These are phyloP conservation scores for Diadophis punctatus DNA, from an alignment of 2,113 vertebrate genomes.

Conservation along the genomic window DNA sequence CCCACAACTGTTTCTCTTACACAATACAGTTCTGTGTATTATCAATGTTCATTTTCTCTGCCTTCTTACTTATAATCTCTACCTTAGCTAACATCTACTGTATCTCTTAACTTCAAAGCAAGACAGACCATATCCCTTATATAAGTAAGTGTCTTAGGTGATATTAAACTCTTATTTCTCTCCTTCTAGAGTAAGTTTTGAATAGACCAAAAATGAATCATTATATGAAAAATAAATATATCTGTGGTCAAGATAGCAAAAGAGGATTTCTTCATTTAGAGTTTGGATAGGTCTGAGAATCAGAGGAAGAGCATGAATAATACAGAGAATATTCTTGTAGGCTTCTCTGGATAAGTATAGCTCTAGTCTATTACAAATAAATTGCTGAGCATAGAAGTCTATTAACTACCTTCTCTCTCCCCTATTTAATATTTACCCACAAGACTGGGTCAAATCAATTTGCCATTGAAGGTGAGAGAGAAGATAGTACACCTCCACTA, in stretches of 20 bases:
- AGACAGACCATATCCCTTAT: background rate
- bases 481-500: background rate
- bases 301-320: background rate
- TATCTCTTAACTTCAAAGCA: background rate
- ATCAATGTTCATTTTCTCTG: background rate
- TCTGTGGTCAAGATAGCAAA: background rate
- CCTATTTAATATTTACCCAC: background rate
- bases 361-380: background rate
- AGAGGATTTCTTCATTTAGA: background rate
- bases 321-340: background rate
- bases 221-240: background rate
- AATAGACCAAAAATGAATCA: background rate
- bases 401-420: background rate
- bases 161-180: background rate
- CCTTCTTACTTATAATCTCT: background rate
- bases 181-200: background rate
- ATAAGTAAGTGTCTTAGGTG: background rate
- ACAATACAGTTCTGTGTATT: background rate
- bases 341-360: background rate
- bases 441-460: background rate
- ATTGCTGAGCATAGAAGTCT: background rate
- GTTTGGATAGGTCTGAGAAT: background rate
- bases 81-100: background rate
- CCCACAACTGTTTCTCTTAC: too few species aligned
- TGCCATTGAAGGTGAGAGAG: background rate